Conservation (phyloP, 1,140 invertebrate genomes). For the Heliconius hermathena region DNA sequence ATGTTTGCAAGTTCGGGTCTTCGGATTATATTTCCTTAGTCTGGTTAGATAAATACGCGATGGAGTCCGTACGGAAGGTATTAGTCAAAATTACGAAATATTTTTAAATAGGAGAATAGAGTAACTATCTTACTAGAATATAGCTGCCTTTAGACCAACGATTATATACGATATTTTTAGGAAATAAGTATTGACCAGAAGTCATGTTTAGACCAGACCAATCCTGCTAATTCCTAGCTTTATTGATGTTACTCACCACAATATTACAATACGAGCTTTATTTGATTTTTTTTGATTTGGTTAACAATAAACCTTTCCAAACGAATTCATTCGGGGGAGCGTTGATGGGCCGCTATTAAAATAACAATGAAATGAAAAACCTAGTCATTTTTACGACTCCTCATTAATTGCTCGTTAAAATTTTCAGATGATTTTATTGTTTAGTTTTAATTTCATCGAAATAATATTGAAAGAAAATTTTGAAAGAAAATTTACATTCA, state of each 20-base stretch:
- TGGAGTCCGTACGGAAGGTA: too few relatives aligned
- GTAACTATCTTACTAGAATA: too few relatives aligned
- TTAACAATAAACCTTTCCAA: not conserved
- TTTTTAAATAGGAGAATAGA: too few relatives aligned
- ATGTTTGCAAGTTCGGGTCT: too few relatives aligned
- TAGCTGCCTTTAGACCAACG: too few relatives aligned
- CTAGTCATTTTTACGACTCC: not conserved
- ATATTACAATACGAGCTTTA: not conserved
- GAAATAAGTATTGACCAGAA: too few relatives aligned
- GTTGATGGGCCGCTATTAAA: not conserved
- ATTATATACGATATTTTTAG: too few relatives aligned
- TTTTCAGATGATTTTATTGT: not conserved
- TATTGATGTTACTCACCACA: not conserved
- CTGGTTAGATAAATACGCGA: too few relatives aligned
- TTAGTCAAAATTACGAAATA: too few relatives aligned
- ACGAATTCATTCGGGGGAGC: not conserved
- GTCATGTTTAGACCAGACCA: too few relatives aligned
- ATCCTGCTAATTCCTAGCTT: not conserved
- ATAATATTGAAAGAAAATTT: not conserved
- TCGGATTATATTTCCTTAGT: too few relatives aligned
- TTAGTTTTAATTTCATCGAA: not conserved
- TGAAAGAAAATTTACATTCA: not conserved
- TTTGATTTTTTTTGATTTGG: not conserved
- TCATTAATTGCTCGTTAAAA: conserved; percentile 3
- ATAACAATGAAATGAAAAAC: conserved; percentile 4